These are phyloP conservation scores for Mycteria americana DNA, from an alignment of 2,797 vertebrate genomes.

Conservation along the genomic window DNA sequence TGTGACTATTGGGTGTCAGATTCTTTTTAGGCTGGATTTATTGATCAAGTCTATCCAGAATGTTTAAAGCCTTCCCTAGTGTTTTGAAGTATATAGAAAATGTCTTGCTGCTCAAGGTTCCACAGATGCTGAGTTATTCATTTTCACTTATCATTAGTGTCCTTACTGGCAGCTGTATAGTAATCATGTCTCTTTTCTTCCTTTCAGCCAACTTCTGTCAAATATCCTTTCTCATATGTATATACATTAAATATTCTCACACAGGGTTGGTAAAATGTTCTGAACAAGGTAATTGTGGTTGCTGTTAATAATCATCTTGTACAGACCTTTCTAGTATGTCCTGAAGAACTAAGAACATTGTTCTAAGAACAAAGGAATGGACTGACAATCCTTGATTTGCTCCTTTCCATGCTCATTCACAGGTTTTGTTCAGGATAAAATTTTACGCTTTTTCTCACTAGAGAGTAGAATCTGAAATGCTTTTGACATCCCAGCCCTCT, in stretches of 20 bases:
- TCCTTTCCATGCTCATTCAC: background rate
- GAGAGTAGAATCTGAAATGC: background rate
- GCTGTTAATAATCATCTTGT: background rate
- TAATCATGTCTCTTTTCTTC: background rate
- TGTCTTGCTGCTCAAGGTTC: background rate
- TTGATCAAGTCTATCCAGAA: constrained; percentile 36
- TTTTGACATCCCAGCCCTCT: background rate
- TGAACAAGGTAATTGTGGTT: background rate
- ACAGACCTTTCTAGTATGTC: background rate
- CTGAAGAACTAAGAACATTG: background rate
- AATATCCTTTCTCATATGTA: background rate
- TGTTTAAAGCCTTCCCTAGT: background rate
- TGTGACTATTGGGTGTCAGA: background rate
- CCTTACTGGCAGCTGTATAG: background rate
- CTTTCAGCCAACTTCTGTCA: constrained; percentile 2
- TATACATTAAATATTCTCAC: background rate
- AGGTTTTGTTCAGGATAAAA: background rate
- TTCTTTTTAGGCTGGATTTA: constrained; percentile 32
- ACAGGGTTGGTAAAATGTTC: background rate
- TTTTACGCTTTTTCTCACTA: background rate
- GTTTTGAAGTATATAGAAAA: constrained; percentile 19
- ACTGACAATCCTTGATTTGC: background rate
- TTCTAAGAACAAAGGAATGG: background rate
- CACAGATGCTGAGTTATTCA: background rate
- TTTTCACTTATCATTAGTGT: background rate